phyloP scores from a whole-genome alignment of 2,113 vertebrate genomes.

The Helogale parvula region DNA sequence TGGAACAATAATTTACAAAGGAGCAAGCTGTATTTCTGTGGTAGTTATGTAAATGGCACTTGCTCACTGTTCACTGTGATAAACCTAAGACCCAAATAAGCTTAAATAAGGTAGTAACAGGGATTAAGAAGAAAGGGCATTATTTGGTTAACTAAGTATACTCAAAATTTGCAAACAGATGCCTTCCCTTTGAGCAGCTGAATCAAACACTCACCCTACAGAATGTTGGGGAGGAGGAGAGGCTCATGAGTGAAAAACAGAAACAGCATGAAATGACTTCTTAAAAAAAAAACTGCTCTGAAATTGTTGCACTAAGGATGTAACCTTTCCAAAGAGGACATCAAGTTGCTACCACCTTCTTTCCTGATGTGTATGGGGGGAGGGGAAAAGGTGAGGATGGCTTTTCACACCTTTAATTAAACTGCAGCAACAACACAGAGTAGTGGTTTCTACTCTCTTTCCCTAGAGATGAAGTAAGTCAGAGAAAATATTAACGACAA shows the following conservation, averaged over 20 bases:
- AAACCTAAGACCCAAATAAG: not conserved
- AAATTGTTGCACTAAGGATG: not conserved
- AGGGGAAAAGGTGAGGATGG: not conserved
- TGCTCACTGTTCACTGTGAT: not conserved
- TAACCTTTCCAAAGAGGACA: not conserved
- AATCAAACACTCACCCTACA: not conserved
- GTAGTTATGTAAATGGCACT: not conserved
- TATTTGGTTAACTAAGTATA: not conserved
- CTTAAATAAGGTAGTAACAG: not conserved
- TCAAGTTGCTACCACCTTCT: not conserved
- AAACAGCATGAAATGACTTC: not conserved
- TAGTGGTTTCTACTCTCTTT: constrained; percentile 8
- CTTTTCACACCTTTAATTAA: constrained; percentile 36
- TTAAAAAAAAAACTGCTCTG: not conserved
- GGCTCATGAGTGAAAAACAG: not conserved
- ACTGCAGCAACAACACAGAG: not conserved
- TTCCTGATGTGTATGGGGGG: not conserved
- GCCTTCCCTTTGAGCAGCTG: not conserved
- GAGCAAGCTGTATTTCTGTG: not conserved
- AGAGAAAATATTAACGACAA: not conserved
- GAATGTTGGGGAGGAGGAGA: accelerated
- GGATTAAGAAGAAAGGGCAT: not conserved
- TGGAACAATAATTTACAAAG: not conserved
- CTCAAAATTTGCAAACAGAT: not conserved
- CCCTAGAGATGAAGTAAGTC: not conserved